Percentiles rank a stretch among this genome's conserved stretches.
Conservation (phyloP, 2,113 vertebrate genomes). For the Dicrurus megarhynchus region DNA sequence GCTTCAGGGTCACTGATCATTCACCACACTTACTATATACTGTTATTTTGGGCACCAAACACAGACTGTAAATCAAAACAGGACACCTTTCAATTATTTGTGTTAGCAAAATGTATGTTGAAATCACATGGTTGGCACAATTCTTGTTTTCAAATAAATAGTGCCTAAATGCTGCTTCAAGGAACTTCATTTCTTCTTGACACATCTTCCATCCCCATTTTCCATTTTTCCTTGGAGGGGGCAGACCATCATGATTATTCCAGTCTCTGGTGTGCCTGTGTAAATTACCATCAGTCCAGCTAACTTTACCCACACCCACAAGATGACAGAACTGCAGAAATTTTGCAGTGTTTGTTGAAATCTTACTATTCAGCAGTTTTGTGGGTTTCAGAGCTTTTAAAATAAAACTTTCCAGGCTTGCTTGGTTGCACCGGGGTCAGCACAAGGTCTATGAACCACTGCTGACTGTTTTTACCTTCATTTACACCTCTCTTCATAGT, state of each 20-base stretch:
- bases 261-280: not conserved
- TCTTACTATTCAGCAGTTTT: slow-evolving; percentile 22
- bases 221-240: not conserved
- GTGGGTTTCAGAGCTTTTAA: not conserved
- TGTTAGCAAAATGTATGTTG: not conserved
- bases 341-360: slow-evolving; percentile 32
- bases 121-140: not conserved
- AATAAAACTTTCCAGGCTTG: not conserved
- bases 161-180: not conserved
- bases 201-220: not conserved
- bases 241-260: not conserved
- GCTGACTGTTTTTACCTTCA: not conserved
- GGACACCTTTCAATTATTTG: not conserved
- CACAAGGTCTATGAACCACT: not conserved
- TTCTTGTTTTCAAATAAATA: not conserved
- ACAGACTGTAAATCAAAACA: slow-evolving; percentile 4
- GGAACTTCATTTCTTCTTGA: not conserved
- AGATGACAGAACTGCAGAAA: slow-evolving; percentile 31
- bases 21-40: not conserved
- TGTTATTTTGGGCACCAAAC: slow-evolving; percentile 1
- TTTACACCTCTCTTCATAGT: not conserved
- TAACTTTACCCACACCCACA: slow-evolving; percentile 6
- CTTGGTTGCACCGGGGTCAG: not conserved
- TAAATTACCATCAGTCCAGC: slow-evolving; percentile 9
- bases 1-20: not conserved